Evolutionary conservation across 2,888 invertebrate species (phyloP).

Genomic region (Nomada ruficornis): DNA sequence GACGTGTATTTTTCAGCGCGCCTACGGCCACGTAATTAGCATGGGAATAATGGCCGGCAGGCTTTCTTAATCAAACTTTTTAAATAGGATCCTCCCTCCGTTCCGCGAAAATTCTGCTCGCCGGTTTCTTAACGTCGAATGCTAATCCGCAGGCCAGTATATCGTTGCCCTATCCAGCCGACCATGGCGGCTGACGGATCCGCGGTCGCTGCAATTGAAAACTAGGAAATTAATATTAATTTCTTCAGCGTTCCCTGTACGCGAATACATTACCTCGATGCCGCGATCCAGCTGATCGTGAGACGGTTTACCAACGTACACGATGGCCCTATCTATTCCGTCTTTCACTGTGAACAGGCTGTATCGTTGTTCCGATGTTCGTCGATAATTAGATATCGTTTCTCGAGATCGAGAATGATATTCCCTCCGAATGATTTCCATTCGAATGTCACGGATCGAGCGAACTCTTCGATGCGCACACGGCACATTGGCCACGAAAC

Average conservation of each 20-base stretch:
- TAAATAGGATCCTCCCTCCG: constrained; percentile 81
- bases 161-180: constrained; percentile 78
- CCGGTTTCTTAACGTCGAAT: constrained; percentile 78
- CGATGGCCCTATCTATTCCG: constrained; percentile 6
- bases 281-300: constrained; percentile 15
- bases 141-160: constrained; percentile 77
- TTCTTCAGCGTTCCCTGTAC: constrained; percentile 30
- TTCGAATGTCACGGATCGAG: background rate
- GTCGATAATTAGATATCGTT: constrained; percentile 23
- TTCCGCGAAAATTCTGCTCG: constrained; percentile 52
- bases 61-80: constrained; percentile 84
- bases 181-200: constrained; percentile 29
- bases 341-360: background rate
- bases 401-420: background rate
- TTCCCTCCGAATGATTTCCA: background rate
- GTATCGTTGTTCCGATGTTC: constrained; percentile 16
- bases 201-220: constrained; percentile 59
- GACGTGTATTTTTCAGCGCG: constrained; percentile 77
- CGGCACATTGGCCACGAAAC: constrained; percentile 18
- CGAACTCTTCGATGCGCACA: background rate
- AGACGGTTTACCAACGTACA: background rate
- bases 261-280: constrained; percentile 30
- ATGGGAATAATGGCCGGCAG: constrained; percentile 81
- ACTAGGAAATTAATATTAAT: constrained; percentile 67
- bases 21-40: constrained; percentile 81